Percentiles rank a stretch among this genome's conserved stretches.
phyloP scores from a whole-genome alignment of 2,113 vertebrate genomes.

The Fregata magnificens region DNA sequence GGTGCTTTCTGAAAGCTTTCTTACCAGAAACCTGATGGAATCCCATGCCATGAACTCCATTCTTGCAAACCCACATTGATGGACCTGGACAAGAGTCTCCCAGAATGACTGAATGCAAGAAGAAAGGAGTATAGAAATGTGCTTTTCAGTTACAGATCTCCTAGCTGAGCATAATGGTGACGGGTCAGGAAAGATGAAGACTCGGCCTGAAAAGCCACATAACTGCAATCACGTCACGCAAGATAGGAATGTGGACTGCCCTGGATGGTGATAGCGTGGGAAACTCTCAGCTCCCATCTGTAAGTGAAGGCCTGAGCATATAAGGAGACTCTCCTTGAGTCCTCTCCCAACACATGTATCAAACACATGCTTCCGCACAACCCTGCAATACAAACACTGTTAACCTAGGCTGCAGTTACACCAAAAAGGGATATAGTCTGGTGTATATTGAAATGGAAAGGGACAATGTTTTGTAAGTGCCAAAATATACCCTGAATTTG shows the following conservation, averaged over 20 bases:
- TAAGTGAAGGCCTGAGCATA: background rate
- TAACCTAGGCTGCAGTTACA: background rate
- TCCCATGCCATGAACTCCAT: background rate
- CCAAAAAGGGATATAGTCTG: background rate
- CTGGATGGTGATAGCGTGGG: too few species aligned
- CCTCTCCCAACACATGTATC: background rate
- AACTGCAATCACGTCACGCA: background rate
- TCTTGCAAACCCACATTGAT: background rate
- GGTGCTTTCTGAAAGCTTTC: background rate
- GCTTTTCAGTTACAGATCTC: background rate
- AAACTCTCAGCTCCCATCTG: background rate
- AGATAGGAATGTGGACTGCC: background rate
- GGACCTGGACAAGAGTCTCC: background rate
- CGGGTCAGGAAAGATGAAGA: background rate
- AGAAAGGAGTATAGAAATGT: background rate
- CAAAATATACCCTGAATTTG: background rate
- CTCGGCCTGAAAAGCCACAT: background rate
- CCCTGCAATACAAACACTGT: background rate
- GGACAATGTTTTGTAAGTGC: background rate
- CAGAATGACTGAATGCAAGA: background rate
- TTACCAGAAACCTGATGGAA: background rate
- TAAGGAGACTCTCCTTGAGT: background rate
- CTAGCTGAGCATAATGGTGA: background rate
- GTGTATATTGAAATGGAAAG: background rate
- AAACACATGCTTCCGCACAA: background rate